A percentile compares a stretch with the other conserved stretches of the same genome.
These are phyloP conservation scores for Achlya flavicornis DNA, from an alignment of 2,888 invertebrate species.

Conservation along the genomic window DNA sequence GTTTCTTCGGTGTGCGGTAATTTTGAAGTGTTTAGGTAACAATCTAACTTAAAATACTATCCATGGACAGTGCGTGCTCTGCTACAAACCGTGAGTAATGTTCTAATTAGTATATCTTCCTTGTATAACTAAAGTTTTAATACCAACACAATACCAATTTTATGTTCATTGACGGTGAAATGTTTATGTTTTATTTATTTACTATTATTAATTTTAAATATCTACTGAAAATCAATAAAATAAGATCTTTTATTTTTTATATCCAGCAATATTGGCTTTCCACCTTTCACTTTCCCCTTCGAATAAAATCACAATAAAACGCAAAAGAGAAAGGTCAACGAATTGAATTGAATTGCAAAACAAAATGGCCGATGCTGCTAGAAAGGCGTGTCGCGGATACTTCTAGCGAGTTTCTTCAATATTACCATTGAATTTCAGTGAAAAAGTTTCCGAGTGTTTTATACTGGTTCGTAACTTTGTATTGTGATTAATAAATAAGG, in stretches of 20 bases:
- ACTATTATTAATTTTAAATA: background rate
- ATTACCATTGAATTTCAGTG: constrained; percentile 75
- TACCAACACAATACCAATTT: background rate
- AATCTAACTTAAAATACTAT: too few relatives aligned
- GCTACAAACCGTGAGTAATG: too few relatives aligned
- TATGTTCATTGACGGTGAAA: background rate
- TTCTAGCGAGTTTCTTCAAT: constrained; percentile 62
- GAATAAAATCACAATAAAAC: constrained; percentile 26
- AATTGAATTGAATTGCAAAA: constrained; percentile 46
- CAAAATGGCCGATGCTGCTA: constrained; percentile 79
- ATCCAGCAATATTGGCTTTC: background rate
- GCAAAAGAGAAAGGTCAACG: constrained; percentile 46
- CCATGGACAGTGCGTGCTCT: too few relatives aligned
- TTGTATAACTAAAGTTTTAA: background rate
- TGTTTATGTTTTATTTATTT: background rate
- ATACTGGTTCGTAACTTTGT: constrained; percentile 82
- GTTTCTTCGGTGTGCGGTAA: too few relatives aligned
- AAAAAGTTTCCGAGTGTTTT: constrained; percentile 76
- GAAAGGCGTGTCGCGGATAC: constrained; percentile 76
- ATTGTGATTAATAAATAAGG: constrained; percentile 78
- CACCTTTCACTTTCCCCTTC: constrained; percentile 10
- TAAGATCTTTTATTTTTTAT: background rate
- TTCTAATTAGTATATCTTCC: too few relatives aligned
- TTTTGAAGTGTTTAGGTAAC: too few relatives aligned
- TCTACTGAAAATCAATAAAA: background rate